Evolutionary conservation across 2,797 vertebrate genomes (phyloP).

Genomic region (Heterohyrax brucei): DNA sequence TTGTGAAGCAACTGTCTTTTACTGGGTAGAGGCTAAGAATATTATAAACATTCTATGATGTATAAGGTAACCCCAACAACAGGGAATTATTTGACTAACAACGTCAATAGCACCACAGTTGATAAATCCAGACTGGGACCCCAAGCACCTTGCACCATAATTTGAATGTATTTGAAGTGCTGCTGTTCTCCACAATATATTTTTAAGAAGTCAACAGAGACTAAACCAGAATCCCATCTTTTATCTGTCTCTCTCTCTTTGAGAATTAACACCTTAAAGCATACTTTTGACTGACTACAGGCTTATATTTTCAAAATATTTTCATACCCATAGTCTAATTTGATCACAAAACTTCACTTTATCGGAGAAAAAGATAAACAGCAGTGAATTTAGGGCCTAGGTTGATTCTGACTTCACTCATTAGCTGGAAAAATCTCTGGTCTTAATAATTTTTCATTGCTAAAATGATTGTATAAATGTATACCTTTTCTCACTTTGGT

Average conservation of each 20-base stretch:
- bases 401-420: constrained; percentile 7
- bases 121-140: rapidly evolving
- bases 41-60: not conserved
- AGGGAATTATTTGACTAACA: not conserved
- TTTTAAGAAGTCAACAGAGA: not conserved
- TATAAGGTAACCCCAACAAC: not conserved
- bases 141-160: not conserved
- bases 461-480: not conserved
- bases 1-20: not conserved
- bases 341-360: not conserved
- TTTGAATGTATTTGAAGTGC: not conserved
- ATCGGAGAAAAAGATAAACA: not conserved
- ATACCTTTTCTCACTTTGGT: not conserved
- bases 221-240: not conserved
- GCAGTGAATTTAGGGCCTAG: not conserved
- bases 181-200: not conserved
- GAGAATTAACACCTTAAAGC: not conserved
- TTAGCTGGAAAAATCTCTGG: not conserved
- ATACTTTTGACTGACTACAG: not conserved
- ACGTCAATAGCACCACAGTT: not conserved
- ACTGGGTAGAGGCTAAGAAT: not conserved
- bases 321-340: not conserved
- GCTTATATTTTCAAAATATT: not conserved
- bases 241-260: not conserved
- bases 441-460: constrained; percentile 14